phyloP scores from a whole-genome alignment of 2,888 invertebrate species.

The Dynastes grantii region DNA sequence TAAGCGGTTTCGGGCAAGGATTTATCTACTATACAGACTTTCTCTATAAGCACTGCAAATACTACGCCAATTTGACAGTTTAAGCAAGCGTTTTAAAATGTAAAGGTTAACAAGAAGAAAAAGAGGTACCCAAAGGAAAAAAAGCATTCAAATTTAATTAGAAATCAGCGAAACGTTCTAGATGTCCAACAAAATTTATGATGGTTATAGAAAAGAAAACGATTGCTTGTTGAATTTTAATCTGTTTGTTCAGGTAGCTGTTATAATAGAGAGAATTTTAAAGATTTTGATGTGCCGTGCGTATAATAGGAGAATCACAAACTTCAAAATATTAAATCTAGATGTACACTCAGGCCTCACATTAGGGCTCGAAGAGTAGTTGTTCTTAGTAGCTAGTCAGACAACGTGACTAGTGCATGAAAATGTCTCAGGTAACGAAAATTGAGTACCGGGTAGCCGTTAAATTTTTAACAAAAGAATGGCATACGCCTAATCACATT shows the following conservation, averaged over 20 bases:
- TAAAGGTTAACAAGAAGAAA: neutral
- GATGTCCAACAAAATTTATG: neutral
- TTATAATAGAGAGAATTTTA: neutral
- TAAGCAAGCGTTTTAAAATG: conserved; percentile 14
- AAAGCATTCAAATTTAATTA: neutral
- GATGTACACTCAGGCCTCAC: no score
- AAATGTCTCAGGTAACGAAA: no score
- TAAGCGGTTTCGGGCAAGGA: conserved; percentile 12
- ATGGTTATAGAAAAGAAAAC: neutral
- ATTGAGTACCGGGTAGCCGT: no score
- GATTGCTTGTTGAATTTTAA: neutral
- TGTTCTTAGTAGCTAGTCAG: no score
- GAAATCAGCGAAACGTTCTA: neutral
- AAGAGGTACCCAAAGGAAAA: no score
- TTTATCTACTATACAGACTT: conserved; percentile 3
- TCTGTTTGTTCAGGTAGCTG: neutral
- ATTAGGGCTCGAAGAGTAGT: no score
- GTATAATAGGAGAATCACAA: no score
- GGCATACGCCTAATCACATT: no score
- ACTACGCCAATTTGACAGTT: conserved; percentile 9
- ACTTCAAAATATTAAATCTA: no score
- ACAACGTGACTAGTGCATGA: no score
- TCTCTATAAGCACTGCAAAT: conserved; percentile 14
- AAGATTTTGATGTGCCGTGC: no score
- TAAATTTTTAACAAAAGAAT: no score